Evolutionary conservation across 1,140 invertebrate genomes (phyloP).

Genomic region (Phortica variegata): DNA sequence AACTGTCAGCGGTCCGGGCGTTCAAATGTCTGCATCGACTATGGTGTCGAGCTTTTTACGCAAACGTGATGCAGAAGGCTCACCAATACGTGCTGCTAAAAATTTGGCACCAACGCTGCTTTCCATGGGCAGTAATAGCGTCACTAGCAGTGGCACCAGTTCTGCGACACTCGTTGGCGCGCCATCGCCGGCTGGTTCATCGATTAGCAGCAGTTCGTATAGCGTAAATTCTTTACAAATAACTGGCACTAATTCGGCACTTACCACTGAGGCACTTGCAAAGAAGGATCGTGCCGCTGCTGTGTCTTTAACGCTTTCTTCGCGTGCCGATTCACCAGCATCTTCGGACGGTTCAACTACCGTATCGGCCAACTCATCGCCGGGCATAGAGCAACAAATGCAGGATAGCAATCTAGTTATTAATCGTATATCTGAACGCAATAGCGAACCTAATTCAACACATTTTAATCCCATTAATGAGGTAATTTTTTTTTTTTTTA

Average conservation of each 20-base stretch:
- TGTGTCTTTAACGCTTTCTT: conserved; percentile 13
- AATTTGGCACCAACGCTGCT: conserved; percentile 64
- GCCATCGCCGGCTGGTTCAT: conserved; percentile 33
- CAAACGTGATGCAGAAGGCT: conserved; percentile 54
- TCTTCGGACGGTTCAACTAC: conserved; percentile 70
- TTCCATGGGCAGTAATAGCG: conserved; percentile 45
- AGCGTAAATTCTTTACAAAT: conserved; percentile 11
- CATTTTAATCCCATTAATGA: conserved; percentile 55
- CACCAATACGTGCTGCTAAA: conserved; percentile 66
- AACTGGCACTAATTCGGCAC: conserved; percentile 15
- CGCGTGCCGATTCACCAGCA: conserved; percentile 52
- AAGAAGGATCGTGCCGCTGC: conserved; percentile 42
- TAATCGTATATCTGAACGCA: conserved; percentile 27
- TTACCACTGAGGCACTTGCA: conserved; percentile 44
- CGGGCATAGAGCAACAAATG: conserved; percentile 67
- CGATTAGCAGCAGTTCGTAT: conserved; percentile 56
- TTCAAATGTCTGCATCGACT: conserved; percentile 16
- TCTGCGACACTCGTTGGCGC: conserved; percentile 13
- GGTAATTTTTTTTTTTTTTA: no score
- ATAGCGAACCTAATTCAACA: conserved; percentile 29
- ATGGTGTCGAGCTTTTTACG: conserved; percentile 47
- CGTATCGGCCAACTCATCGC: conserved; percentile 75
- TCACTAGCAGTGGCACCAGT: conserved; percentile 19
- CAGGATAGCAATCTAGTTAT: conserved; percentile 59
- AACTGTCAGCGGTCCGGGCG: conserved; percentile 17